A percentile compares a stretch with the other conserved stretches of the same genome.
These are phyloP conservation scores for Cordilura impudica DNA, from an alignment of 2,888 invertebrate genomes.

Conservation along the genomic window DNA sequence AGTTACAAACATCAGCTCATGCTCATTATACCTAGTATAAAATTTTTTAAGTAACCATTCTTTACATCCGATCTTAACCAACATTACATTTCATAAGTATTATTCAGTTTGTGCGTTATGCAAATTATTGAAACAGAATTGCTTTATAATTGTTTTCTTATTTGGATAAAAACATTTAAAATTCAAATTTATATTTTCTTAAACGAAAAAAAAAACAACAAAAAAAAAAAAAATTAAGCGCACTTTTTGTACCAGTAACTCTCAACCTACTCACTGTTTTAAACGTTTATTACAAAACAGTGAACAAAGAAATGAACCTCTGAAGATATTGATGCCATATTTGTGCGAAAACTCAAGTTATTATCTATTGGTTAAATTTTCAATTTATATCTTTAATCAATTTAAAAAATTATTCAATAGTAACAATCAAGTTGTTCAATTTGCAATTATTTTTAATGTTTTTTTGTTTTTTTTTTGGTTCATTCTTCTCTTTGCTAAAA, in stretches of 20 bases:
- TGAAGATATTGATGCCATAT: conserved; percentile 22
- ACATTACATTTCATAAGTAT: not conserved
- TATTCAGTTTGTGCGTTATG: not conserved
- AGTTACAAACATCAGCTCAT: too few relatives aligned
- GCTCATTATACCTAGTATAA: too few relatives aligned
- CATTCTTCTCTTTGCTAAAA: not conserved
- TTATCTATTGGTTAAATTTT: not conserved
- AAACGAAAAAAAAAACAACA: not conserved
- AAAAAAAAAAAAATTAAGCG: not conserved
- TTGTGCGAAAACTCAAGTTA: not conserved
- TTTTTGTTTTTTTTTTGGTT: not conserved
- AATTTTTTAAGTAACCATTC: too few relatives aligned
- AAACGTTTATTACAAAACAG: not conserved
- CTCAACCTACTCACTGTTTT: conserved; percentile 37
- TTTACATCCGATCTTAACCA: too few relatives aligned
- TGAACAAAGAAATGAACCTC: not conserved
- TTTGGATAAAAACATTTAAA: not conserved
- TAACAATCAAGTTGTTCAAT: conserved; percentile 8
- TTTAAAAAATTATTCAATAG: not conserved
- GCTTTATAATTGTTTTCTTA: not conserved
- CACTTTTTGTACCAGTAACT: not conserved
- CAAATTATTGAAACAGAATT: not conserved
- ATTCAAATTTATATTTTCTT: not conserved
- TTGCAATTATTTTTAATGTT: conserved; percentile 34
- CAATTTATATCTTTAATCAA: not conserved